Base-by-base conservation (phyloP, 2,888 invertebrate species). In the Rhimphoctona megacephalus region DNA sequence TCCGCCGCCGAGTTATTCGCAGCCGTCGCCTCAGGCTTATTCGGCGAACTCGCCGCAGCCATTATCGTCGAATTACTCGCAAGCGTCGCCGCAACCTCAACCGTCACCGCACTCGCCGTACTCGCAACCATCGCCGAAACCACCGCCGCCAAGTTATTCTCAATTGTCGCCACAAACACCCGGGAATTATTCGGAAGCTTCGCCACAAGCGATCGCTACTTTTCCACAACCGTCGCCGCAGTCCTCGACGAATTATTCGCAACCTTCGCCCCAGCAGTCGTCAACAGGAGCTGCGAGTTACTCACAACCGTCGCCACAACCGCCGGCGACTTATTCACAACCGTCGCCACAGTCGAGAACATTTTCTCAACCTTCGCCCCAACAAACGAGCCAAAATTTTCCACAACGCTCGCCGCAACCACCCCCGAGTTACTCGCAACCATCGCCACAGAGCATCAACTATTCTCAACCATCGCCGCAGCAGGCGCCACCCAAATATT, bases 391-490 rank as follows among this genome's bases (percentile, higher is more conserved):
- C 6, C 76, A 64, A n/a, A 89, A 74, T 83, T 94, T 93, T n/a
- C 93, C 94, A 0, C 93, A 94, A 49, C 90, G 91, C 8, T 94
- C 94, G 8, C 92, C 93, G 0, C 93, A 94, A 82, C 92, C 92
- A 33, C 93, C 92, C 70, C 95, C 96, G 30, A 95, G 94, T 90
- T 95, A 95, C 39, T 92, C 93, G 0, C 93, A 93, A 36, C 88
- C 91, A 4, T 92, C 92, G 17, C 91, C 94, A 14, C 19, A 88
- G 78, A 86, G 86, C 66, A 57, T 86, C 84, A 89, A 85, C 69
- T 88, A 89, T 74, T 87, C 88, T 43, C 89, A 89, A n/a, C 86
- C 89, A 1, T 91, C 93, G 30, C 91, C 95, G 30, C 95, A 95
- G 74, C 90, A 92, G 70, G 90, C 88, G 52, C 94, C 94, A 72